phyloP scores from a whole-genome alignment of 2,797 vertebrate species.

The Ctenopoma multispine region DNA sequence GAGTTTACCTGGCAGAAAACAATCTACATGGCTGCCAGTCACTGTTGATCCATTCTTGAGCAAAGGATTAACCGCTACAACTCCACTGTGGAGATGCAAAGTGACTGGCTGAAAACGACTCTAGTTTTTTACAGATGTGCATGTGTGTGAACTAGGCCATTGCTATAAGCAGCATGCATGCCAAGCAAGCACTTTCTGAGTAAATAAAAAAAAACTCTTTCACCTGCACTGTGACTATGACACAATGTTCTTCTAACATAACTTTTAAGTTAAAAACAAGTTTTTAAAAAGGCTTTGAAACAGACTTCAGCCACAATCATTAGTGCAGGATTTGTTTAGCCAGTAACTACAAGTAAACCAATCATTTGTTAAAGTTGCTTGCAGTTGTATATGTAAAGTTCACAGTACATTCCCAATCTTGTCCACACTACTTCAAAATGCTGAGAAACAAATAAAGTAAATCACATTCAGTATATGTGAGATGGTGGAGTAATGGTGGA shows the following conservation, averaged over 20 bases:
- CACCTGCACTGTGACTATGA: constrained; percentile 22
- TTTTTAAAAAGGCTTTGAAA: not conserved
- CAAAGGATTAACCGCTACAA: constrained; percentile 28
- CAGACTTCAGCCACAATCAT: not conserved
- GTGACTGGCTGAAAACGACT: constrained; percentile 13
- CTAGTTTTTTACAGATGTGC: constrained; percentile 17
- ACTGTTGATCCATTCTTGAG: constrained; percentile 32
- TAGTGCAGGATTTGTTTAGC: not conserved
- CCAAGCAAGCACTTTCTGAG: constrained; percentile 31
- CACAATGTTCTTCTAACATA: constrained; percentile 3
- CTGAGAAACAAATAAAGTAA: not conserved
- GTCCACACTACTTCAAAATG: constrained; percentile 2
- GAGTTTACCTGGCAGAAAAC: not conserved
- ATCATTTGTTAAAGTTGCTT: not conserved
- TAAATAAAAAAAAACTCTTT: constrained; percentile 29
- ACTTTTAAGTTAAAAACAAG: not conserved
- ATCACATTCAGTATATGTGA: not conserved
- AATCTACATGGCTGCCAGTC: constrained; percentile 2
- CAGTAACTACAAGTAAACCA: constrained; percentile 9
- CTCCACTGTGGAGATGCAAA: constrained; percentile 2
- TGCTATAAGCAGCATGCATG: constrained; percentile 36
- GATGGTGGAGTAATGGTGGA: not conserved
- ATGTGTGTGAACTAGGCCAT: constrained; percentile 45
- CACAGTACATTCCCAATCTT: not conserved
- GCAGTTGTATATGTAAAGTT: not conserved